These are phyloP conservation scores for Podilymbus podiceps DNA, from an alignment of 2,113 vertebrate genomes.

Conservation along the genomic window DNA sequence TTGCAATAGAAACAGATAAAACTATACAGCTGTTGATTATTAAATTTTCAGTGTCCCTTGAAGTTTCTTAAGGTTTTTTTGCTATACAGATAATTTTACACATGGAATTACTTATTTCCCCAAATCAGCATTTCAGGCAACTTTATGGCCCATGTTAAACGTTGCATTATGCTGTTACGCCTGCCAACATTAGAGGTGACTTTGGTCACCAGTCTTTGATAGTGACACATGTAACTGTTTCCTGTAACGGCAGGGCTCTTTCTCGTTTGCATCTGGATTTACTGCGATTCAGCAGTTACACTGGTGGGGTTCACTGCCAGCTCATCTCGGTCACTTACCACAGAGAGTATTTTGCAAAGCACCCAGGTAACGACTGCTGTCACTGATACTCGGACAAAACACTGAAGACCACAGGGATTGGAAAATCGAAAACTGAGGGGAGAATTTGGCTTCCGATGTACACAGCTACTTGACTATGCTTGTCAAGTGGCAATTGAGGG, in stretches of 20 bases:
- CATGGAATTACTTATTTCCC: not conserved
- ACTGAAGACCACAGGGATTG: fast-evolving
- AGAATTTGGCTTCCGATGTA: not conserved
- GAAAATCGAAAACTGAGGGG: not conserved
- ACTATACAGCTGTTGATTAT: not conserved
- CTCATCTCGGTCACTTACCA: not conserved
- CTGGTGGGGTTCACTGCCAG: not conserved
- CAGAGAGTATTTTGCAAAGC: not conserved
- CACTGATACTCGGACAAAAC: not conserved
- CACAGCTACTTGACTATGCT: not conserved
- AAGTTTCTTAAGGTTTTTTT: not conserved
- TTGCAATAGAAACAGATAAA: not conserved
- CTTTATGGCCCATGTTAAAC: not conserved
- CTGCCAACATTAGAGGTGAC: not conserved
- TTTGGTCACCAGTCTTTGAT: not conserved
- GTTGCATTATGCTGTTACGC: not conserved
- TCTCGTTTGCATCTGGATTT: not conserved
- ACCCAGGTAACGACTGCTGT: not conserved
- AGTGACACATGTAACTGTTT: not conserved
- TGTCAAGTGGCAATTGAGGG: not conserved
- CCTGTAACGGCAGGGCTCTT: not conserved
- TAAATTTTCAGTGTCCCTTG: not conserved
- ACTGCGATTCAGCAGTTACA: not conserved
- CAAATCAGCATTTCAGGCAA: not conserved
- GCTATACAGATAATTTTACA: not conserved